Evolutionary conservation across 2,888 invertebrate species (phyloP).

Genomic region (Drosophila falleni): DNA sequence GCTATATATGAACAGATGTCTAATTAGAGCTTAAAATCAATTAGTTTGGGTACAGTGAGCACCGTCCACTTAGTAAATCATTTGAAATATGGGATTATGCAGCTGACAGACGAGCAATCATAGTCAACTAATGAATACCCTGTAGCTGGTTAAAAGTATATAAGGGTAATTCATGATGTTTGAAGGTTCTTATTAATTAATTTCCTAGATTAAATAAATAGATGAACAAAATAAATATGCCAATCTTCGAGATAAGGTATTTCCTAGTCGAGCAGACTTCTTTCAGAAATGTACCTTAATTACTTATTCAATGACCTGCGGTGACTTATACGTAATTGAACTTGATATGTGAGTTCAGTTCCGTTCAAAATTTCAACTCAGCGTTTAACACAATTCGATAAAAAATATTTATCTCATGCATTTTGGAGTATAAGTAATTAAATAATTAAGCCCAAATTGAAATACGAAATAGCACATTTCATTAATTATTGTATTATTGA

Average conservation of each 20-base stretch:
- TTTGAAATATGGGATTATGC: not conserved
- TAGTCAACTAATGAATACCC: not conserved
- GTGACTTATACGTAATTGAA: not conserved
- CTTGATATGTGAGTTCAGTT: not conserved
- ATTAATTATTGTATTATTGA: slow-evolving; percentile 7
- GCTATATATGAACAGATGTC: slow-evolving; percentile 6
- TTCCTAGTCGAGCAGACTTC: not conserved
- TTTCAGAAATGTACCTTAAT: not conserved
- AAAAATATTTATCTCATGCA: not conserved
- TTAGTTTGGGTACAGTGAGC: slow-evolving; percentile 15
- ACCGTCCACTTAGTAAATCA: not conserved
- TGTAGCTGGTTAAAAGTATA: not conserved
- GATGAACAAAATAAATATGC: no score
- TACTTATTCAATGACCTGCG: not conserved
- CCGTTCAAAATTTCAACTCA: not conserved
- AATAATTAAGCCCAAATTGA: not conserved
- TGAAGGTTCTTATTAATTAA: not conserved
- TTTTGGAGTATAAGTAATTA: not conserved
- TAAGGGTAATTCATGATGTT: not conserved
- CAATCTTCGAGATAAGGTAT: not conserved
- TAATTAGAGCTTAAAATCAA: slow-evolving; percentile 30
- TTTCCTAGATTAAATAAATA: no score
- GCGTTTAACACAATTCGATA: not conserved
- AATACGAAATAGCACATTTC: not conserved
- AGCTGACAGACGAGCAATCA: not conserved